Conservation (phyloP, 2,797 vertebrate species). For the Gorsachius magnificus region DNA sequence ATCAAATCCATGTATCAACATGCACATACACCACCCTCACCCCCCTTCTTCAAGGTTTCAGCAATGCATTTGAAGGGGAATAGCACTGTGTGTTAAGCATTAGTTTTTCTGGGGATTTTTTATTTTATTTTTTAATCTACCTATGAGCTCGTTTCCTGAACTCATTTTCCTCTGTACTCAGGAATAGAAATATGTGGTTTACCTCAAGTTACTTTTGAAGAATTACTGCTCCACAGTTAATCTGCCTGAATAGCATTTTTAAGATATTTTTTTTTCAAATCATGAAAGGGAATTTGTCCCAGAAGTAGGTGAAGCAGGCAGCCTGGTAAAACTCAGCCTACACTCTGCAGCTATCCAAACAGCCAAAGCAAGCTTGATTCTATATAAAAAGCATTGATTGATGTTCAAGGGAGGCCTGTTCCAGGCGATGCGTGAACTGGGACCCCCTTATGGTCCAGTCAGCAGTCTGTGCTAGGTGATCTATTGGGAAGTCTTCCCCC, state of each 20-base stretch:
- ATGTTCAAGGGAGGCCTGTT: slow-evolving; percentile 9
- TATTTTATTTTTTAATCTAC: background rate
- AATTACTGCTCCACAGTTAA: slow-evolving; percentile 57
- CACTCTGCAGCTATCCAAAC: slow-evolving; percentile 60
- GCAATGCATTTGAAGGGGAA: background rate
- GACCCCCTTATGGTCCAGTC: background rate
- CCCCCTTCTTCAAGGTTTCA: background rate
- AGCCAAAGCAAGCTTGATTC: slow-evolving; percentile 25
- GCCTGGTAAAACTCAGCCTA: slow-evolving; percentile 59
- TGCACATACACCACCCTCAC: background rate
- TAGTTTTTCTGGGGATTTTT: background rate
- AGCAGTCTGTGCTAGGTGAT: slow-evolving; percentile 15
- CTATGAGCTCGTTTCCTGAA: slow-evolving; percentile 41
- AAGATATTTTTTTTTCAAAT: slow-evolving; percentile 62
- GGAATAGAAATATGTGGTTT: slow-evolving; percentile 32
- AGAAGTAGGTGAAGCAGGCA: slow-evolving; percentile 55
- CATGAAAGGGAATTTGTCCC: slow-evolving; percentile 65
- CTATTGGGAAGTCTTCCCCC: background rate
- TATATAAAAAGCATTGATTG: slow-evolving; percentile 48
- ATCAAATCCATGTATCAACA: background rate
- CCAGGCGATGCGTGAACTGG: background rate
- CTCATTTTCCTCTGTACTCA: background rate
- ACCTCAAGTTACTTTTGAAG: slow-evolving; percentile 55
- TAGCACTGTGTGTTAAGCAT: background rate
- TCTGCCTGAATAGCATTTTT: slow-evolving; percentile 56